Conservation (phyloP, 2,113 vertebrate species). For the Indicator maculatus region DNA sequence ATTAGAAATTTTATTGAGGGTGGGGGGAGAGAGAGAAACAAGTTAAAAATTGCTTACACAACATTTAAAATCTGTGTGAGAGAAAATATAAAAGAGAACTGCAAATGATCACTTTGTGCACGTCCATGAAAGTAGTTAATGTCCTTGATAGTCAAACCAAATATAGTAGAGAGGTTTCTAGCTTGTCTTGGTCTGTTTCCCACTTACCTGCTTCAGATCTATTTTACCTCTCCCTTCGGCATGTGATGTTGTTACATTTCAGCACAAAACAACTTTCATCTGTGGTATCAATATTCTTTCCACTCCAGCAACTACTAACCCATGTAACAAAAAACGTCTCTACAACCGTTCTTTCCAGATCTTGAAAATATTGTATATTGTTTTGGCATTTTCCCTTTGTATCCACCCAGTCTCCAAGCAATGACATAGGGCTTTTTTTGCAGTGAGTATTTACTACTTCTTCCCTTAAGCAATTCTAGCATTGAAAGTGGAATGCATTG, state of each 20-base stretch:
- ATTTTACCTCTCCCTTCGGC: not conserved
- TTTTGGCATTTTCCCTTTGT: not conserved
- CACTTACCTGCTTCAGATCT: not conserved
- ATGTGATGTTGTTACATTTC: not conserved
- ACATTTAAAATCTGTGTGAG: not conserved
- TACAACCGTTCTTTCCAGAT: not conserved
- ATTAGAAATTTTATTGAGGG: not conserved
- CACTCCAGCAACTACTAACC: not conserved
- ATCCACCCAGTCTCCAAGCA: not conserved
- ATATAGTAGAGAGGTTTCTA: not conserved
- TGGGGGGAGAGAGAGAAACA: no score
- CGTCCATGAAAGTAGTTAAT: not conserved
- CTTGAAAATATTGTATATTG: not conserved
- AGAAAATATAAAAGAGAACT: not conserved
- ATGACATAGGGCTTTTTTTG: not conserved
- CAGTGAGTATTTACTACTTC: fast-evolving
- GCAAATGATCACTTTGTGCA: not conserved
- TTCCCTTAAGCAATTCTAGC: not conserved
- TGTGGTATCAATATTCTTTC: not conserved
- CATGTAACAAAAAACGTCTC: not conserved
- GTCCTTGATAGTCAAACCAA: not conserved
- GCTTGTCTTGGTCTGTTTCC: not conserved
- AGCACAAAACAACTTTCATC: not conserved
- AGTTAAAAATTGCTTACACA: not conserved
- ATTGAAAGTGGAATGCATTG: not conserved